Base-by-base conservation (phyloP, 2,888 invertebrate species). In the Andrena dorsata region DNA sequence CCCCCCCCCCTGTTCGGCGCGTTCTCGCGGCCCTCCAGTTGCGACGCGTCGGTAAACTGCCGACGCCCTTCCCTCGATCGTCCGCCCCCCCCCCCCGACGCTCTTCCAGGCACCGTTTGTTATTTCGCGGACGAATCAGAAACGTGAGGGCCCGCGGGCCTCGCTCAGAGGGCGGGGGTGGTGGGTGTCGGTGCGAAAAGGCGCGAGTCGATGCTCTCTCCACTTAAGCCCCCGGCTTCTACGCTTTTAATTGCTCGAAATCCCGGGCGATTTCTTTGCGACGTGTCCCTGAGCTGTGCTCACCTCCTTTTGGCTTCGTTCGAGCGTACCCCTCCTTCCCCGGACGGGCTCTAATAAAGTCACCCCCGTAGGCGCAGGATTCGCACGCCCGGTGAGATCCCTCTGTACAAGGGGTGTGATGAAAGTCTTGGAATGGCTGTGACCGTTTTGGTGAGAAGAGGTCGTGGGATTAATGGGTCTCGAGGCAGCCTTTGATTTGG, bases 221-320 rank as follows among this genome's bases (percentile, higher is more conserved):
- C 47, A 49, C 35, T 64, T 71, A 32, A 70, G 63, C 76, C 68
- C 66, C 51, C 68, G 60, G 73, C 23, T 74, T 63, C 76, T 30
- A 61, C 82, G 87, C 86, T 90, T 90, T 90, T 91, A 91, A 91
- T 91, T 90, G 89, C 88, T 84, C 86, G 83, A 87, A 90, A 90
- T 90, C 86, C 82, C 82, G 64, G 56, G 73, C 68, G 87, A 80
- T 77, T 87, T 83, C 82, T 83, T 85, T 49, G 74, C 77, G 66
- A 78, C 60, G 47, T 65, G 69, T 60, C 20, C 69, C 69, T 51
- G 56, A 23, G 58, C 47, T 61, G 41, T 41, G 41, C 41, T 16
- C 41, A 41, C n/a, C 61, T 77, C 51, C 74, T 83, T 83, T 74
- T n/a, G 49, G 63, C 74, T 68, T 70, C 75, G 68, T 41, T 75